Evolutionary conservation across 2,888 invertebrate genomes (phyloP).

Genomic region (Eupithecia dodoneata): DNA sequence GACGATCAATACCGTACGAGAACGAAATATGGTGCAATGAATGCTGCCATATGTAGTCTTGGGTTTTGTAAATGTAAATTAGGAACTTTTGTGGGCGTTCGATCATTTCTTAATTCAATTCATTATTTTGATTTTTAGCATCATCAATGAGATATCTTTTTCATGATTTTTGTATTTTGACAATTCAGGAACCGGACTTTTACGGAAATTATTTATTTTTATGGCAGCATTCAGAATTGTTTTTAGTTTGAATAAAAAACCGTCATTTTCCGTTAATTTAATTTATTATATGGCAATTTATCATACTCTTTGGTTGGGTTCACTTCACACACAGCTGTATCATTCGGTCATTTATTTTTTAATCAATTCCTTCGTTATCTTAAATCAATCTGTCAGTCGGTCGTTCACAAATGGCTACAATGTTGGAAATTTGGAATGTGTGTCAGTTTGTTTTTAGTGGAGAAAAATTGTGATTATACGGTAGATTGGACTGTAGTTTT

Average conservation of each 20-base stretch:
- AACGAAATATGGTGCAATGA: constrained; percentile 40
- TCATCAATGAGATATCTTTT: neutral
- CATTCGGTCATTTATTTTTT: no score
- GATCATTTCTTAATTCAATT: neutral
- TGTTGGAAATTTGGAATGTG: constrained; percentile 34
- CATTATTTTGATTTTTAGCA: neutral
- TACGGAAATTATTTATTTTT: constrained; percentile 20
- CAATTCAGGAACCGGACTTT: constrained; percentile 25
- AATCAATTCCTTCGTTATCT: no score
- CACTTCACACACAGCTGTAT: no score
- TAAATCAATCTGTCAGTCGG: neutral
- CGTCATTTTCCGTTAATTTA: neutral
- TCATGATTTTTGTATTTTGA: neutral
- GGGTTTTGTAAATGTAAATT: constrained; percentile 2
- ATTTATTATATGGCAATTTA: no score
- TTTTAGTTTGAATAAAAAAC: neutral
- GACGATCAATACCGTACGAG: constrained; percentile 67
- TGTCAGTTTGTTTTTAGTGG: constrained; percentile 43
- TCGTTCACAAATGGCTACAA: constrained; percentile 56
- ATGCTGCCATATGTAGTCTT: constrained; percentile 41
- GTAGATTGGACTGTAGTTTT: neutral
- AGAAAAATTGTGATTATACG: constrained; percentile 28
- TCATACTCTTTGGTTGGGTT: no score
- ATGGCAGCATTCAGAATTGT: neutral
- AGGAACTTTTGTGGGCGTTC: neutral